Base-by-base conservation (phyloP, 2,888 invertebrate species). In the Octonoba sinensis region DNA sequence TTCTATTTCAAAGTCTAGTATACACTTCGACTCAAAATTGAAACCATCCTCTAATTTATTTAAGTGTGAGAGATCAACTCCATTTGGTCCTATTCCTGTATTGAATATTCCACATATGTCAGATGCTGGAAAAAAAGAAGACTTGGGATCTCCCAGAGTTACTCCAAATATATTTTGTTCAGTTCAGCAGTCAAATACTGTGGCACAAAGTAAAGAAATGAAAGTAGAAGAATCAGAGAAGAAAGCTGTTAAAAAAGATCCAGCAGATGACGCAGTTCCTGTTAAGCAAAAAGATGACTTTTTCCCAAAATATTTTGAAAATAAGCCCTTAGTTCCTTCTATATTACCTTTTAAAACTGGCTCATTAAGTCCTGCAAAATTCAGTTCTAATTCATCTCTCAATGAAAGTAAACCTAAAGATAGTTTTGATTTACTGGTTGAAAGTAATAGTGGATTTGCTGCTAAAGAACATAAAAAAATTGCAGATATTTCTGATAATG, bases 381-480 rank as follows among this genome's bases (percentile, higher is more conserved):
- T 27, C 49, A 22, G 56, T 8, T 12, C 13, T 16, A 15, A 12
- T 57, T 24, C 62, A 64, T 18, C 44, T n/a, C 36, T 44, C n/a
- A 22, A 22, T 22, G 71, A 71, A 46, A 57, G 15, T 56, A 77
- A 77, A 57, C n/a, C 27, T 18, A 77, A 77, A 71, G 77, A 71
- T 47, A 71, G 44, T 27, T 77, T 77, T 57, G 77, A 77, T 49
- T 56, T 77, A 18, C 47, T 76, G 22, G 27, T 71, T 13, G 56
- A 65, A 18, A 47, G 44, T 12, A 77, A 46, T 22, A 65, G 22
- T 49, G 56, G 24, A 8, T 69, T 36, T 24, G 12, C 27, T 12
- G 22, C 27, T 12, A 57, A 66, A 22, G 56, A 62, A 27, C 47
- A 24, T 4, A 77, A 77, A 36, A 57, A 51, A 18, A 24, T 51